Base-by-base conservation (phyloP, 2,113 vertebrate genomes). In the Aphelocoma coerulescens region DNA sequence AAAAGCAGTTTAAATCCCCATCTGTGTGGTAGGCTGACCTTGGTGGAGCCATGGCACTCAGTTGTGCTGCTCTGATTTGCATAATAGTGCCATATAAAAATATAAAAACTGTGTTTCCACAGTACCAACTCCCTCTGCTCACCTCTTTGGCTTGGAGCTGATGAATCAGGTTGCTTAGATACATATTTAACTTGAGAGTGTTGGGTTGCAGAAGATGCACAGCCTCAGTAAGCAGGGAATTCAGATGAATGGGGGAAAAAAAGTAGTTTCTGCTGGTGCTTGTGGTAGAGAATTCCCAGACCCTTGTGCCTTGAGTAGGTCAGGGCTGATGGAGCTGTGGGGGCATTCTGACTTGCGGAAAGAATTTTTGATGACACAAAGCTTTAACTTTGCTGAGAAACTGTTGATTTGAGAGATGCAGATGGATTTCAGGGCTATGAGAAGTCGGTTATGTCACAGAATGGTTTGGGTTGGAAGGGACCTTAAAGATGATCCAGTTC, bases 1-100 rank as follows among this genome's bases (percentile, higher is more conserved):
- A 20, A 14, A 74, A 61, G 30, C 7, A 10, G 9, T 84, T 55
- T 39, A 59, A 71, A 13, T 16, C 4, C 4, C 0, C 1, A 0
- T 20, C 32, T 28, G 7, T 41, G 46, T 15, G 71, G 7, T 6
- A 6, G 54, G 52, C 46, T 72, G 78, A 26, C 8, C 52, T 79
- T 59, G 19, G 39, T 16, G 33, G 37, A 39, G 58, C 17, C 0
- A 0, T 35, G 26, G 5, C 8, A 3, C 41, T 46, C 9, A 23
- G 9, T 14, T 57, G 35, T 33, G 8, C 54, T 65, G 3, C 6
- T 85, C 39, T 54, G 41, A 32, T 54, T 37, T 43, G 18, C 39
- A 3, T 24, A 18, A 19, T 1, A 11, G 43, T 13, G 12, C n/a
- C 7, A 0, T 13, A 4, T 9, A 6, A 57, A 43, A 75, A 75